Conservation (phyloP, 37 sponge, comb jelly and placozoan species). For the Bolinopsis microptera region DNA sequence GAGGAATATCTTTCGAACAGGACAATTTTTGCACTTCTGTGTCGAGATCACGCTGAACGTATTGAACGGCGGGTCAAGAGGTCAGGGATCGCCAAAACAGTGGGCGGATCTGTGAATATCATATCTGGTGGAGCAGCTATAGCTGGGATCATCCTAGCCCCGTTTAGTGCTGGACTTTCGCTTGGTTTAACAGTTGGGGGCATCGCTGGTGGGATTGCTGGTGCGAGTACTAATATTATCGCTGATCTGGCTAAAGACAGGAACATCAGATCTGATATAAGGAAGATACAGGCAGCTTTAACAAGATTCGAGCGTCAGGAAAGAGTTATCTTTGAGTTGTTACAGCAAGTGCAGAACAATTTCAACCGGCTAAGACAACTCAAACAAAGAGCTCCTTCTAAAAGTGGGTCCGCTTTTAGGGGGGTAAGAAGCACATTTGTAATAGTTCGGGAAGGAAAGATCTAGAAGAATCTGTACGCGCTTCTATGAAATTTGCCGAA, state of each 20-base stretch:
- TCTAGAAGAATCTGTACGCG: background rate
- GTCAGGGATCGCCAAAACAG: background rate
- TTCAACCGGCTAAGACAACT: background rate
- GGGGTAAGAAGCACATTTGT: background rate
- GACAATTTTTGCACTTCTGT: background rate
- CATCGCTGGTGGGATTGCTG: background rate
- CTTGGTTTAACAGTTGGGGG: background rate
- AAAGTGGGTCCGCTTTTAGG: background rate
- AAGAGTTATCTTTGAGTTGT: background rate
- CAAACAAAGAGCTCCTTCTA: background rate
- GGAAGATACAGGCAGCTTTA: background rate
- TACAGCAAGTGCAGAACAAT: background rate
- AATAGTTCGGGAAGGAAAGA: background rate
- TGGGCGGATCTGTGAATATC: background rate
- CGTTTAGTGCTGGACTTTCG: background rate
- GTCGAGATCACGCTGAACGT: background rate
- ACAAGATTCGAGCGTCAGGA: background rate
- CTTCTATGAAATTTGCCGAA: background rate
- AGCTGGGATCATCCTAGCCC: background rate
- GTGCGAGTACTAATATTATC: background rate
- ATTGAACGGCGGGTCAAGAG: background rate
- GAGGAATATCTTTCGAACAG: constrained; percentile 12
- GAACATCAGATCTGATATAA: background rate
- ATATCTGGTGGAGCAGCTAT: background rate
- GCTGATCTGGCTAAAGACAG: background rate